Evolutionary conservation across 2,797 vertebrate genomes (phyloP).

Genomic region (Danio jaintianensis): DNA sequence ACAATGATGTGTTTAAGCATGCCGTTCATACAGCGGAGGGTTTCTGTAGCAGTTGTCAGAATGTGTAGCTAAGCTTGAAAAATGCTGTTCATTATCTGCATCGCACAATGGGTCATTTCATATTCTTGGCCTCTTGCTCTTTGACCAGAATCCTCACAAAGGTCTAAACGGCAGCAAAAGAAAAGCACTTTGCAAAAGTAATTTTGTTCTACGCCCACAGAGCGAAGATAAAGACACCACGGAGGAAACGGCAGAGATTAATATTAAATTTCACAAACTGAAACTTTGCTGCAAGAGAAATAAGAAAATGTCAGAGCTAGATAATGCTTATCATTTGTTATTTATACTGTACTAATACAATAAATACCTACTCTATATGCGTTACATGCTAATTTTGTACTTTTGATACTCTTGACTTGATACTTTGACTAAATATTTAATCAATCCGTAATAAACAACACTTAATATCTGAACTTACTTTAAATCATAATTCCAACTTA

Average conservation of each 20-base stretch:
- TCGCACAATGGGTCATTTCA: constrained; percentile 28
- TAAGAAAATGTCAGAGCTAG: not conserved
- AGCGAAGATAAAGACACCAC: constrained; percentile 12
- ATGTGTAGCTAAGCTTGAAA: constrained; percentile 49
- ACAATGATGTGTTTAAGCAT: constrained; percentile 47
- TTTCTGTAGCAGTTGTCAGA: constrained; percentile 44
- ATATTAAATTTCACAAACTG: constrained; percentile 11
- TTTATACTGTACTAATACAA: not conserved
- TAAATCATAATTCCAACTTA: no score
- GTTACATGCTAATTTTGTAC: not conserved
- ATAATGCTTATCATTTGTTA: not conserved
- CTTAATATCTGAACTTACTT: no score
- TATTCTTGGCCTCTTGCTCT: constrained; percentile 37
- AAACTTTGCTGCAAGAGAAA: constrained; percentile 23
- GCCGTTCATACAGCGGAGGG: constrained; percentile 18
- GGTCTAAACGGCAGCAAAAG: constrained; percentile 14
- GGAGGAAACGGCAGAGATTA: not conserved
- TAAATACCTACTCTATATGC: not conserved
- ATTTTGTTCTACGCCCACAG: constrained; percentile 2
- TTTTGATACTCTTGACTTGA: no score
- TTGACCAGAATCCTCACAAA: constrained; percentile 44
- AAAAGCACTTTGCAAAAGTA: not conserved
- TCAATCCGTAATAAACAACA: no score
- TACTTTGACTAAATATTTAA: no score
- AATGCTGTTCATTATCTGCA: constrained; percentile 53